A percentile compares a stretch with the other conserved stretches of the same genome.
Evolutionary conservation across 2,888 invertebrate species (phyloP).

Genomic region (Siphlonurus alternatus): DNA sequence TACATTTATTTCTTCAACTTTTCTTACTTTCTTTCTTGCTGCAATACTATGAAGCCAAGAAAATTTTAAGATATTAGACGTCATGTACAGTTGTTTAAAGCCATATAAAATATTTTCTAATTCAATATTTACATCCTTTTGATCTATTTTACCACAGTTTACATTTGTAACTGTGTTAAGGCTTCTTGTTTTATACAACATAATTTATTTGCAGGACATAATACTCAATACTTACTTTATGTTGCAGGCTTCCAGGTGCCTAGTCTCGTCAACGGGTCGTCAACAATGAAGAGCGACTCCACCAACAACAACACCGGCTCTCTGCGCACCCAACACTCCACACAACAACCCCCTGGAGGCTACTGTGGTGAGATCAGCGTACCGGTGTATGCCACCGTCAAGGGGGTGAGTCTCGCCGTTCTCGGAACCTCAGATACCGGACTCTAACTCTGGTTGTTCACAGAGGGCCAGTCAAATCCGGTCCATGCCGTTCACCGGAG

Average conservation of each 20-base stretch:
- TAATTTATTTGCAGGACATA: too few species aligned
- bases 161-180: too few species aligned
- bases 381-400: conserved; percentile 90
- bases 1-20: too few species aligned
- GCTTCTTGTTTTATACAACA: too few species aligned
- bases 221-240: too few species aligned
- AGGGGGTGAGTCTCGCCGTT: conserved; percentile 54
- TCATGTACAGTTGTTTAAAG: too few species aligned
- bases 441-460: conserved; percentile 16
- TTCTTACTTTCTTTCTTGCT: too few species aligned
- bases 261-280: conserved; percentile 1
- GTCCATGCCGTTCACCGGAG: conserved; percentile 89
- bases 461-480: conserved; percentile 88
- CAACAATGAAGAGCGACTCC: conserved; percentile 14
- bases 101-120: too few species aligned
- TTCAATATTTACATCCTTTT: too few species aligned
- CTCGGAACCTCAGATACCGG: background rate
- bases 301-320: conserved; percentile 16
- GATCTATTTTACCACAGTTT: too few species aligned
- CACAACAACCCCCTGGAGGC: conserved; percentile 34
- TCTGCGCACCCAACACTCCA: conserved; percentile 6
- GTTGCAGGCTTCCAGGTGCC: background rate
- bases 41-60: too few species aligned
- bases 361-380: conserved; percentile 73
- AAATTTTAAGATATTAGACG: too few species aligned